phyloP scores from a whole-genome alignment of 1,140 invertebrate genomes.

The Drosophila pseudoobscura region DNA sequence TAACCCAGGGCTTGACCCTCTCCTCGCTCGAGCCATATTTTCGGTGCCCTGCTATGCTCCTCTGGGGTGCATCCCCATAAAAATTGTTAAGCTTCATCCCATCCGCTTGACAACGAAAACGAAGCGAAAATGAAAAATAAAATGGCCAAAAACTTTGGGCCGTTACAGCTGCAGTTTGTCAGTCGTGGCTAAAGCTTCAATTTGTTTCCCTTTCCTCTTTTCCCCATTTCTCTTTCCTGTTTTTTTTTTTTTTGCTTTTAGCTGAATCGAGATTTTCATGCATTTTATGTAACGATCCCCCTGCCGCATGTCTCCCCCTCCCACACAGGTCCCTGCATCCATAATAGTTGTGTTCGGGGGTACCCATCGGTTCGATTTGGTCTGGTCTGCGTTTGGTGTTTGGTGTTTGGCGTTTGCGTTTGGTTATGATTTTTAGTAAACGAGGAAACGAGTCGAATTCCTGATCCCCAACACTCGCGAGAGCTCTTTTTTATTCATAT shows the following conservation, averaged over 20 bases:
- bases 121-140: conserved; percentile 54
- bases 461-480: conserved; percentile 36
- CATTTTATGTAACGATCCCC: conserved; percentile 73
- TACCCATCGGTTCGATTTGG: conserved; percentile 7
- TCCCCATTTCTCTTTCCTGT: conserved; percentile 18
- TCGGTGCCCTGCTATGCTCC: not conserved
- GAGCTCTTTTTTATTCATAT: conserved; percentile 61
- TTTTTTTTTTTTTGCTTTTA: conserved; percentile 44
- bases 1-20: conserved; percentile 42
- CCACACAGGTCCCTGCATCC: conserved; percentile 49
- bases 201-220: conserved; percentile 51
- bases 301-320: not conserved
- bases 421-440: conserved; percentile 37
- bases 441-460: conserved; percentile 47
- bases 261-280: conserved; percentile 67
- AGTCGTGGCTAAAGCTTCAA: conserved; percentile 71
- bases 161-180: conserved; percentile 75
- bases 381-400: not conserved
- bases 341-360: conserved; percentile 63
- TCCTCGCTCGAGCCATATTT: conserved; percentile 1
- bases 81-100: conserved; percentile 63
- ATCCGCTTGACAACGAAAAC: conserved; percentile 68
- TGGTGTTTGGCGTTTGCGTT: conserved; percentile 17
- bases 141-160: conserved; percentile 71
- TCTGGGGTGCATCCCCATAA: conserved; percentile 26